Evolutionary conservation across 2,113 vertebrate species (phyloP).

Genomic region (Cyprinodon brontotheroides): DNA sequence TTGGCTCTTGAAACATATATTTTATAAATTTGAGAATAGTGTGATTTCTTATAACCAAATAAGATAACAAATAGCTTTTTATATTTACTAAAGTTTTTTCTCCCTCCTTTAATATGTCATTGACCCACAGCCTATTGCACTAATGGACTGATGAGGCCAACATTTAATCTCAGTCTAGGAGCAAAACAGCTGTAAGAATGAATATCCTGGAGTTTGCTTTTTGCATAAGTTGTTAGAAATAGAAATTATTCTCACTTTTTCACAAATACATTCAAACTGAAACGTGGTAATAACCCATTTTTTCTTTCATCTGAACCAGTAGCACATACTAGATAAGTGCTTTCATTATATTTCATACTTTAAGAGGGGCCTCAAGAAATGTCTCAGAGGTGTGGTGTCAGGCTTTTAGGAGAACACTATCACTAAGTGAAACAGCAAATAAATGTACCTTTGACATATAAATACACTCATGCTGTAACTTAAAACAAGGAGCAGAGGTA

Average conservation of each 20-base stretch:
- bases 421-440: background rate
- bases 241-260: conserved; percentile 8
- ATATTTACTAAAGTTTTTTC: background rate
- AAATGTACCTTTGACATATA: background rate
- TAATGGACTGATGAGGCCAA: conserved; percentile 29
- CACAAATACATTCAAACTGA: background rate
- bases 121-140: background rate
- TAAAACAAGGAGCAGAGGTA: background rate
- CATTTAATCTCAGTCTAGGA: background rate
- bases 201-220: conserved; percentile 2
- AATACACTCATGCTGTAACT: background rate
- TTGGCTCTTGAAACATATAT: background rate
- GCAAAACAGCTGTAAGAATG: conserved; percentile 2
- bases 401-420: background rate
- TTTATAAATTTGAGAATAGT: background rate
- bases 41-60: background rate
- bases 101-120: background rate
- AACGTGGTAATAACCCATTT: background rate
- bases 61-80: background rate
- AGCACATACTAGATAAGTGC: background rate
- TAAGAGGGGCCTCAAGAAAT: background rate
- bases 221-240: conserved; percentile 10
- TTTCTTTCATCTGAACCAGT: background rate
- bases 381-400: background rate
- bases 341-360: background rate